A percentile compares a stretch with the other conserved stretches of the same genome.
phyloP scores from a whole-genome alignment of 1,140 invertebrate genomes.

The Chlorops oryzae region DNA sequence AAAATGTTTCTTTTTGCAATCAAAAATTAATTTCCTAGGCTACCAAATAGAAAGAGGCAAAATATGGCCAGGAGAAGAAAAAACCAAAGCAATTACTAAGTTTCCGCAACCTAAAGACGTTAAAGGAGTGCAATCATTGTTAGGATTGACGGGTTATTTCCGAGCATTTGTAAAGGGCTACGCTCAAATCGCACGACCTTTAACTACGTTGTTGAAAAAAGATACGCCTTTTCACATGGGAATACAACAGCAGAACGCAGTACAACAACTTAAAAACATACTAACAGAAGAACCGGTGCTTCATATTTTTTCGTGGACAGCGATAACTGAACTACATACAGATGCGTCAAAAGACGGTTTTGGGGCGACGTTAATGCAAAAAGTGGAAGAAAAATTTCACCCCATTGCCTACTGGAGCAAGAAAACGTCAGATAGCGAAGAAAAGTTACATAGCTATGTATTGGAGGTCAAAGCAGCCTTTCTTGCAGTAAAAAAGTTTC shows the following conservation, averaged over 20 bases:
- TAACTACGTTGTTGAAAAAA: constrained; percentile 13
- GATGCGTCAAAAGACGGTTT: constrained; percentile 15
- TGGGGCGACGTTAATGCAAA: constrained; percentile 23
- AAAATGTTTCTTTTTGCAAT: too few species aligned
- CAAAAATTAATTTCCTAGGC: too few species aligned
- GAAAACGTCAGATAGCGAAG: constrained; percentile 38
- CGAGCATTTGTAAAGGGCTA: too few species aligned
- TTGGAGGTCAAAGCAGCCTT: constrained; percentile 26
- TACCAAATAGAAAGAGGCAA: too few species aligned
- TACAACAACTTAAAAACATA: constrained; percentile 12
- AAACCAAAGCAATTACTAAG: too few species aligned
- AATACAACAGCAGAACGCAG: constrained; percentile 1
- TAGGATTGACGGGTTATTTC: constrained; percentile 14
- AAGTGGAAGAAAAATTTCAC: constrained; percentile 12
- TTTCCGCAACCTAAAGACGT: too few species aligned
- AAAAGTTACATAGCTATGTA: constrained; percentile 38
- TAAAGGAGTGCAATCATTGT: constrained; percentile 7
- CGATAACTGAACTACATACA: constrained; percentile 2
- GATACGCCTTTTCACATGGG: not conserved
- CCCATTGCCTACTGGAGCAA: constrained; percentile 26
- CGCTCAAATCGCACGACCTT: constrained; percentile 18
- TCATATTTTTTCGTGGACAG: not conserved
- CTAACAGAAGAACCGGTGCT: not conserved
- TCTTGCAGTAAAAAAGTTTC: constrained; percentile 22
- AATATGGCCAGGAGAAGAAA: not conserved